These are phyloP conservation scores for Papilio elwesi DNA, from an alignment of 2,888 invertebrate genomes.

Conservation along the genomic window DNA sequence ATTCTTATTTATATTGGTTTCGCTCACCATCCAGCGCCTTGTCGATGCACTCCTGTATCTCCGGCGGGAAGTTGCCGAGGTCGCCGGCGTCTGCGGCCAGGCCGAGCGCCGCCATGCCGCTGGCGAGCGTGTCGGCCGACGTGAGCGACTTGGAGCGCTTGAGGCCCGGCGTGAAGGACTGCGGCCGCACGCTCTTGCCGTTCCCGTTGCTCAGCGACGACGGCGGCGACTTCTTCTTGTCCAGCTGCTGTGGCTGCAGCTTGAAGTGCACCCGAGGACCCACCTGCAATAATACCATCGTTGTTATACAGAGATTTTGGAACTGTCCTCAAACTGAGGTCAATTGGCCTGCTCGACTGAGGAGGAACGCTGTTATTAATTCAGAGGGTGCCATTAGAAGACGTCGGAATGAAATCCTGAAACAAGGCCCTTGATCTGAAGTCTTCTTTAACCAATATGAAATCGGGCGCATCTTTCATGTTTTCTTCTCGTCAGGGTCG, in stretches of 20 bases:
- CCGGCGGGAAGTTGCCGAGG: conserved; percentile 89
- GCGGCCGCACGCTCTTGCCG: conserved; percentile 74
- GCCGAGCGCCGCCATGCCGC: conserved; percentile 87
- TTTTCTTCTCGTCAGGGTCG: no score
- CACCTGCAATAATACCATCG: conserved; percentile 55
- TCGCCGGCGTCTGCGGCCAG: conserved; percentile 89
- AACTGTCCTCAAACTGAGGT: no score
- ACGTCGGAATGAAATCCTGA: no score
- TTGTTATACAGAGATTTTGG: background rate
- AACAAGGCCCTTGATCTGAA: no score
- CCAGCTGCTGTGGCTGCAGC: conserved; percentile 75
- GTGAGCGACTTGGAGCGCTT: conserved; percentile 93
- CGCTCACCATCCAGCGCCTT: conserved; percentile 88
- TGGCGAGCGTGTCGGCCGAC: conserved; percentile 88
- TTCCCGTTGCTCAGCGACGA: conserved; percentile 74
- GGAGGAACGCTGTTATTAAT: no score
- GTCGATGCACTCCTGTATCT: conserved; percentile 89
- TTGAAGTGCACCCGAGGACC: conserved; percentile 86
- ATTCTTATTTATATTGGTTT: conserved; percentile 43
- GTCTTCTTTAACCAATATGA: no score
- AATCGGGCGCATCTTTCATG: no score
- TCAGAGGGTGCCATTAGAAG: no score
- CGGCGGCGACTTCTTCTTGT: conserved; percentile 77
- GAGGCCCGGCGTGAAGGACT: conserved; percentile 79
- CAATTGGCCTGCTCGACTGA: no score